Percentiles rank a stretch among this genome's conserved stretches.
Evolutionary conservation across 2,797 vertebrate genomes (phyloP).

Genomic region (Aeoliscus strigatus): DNA sequence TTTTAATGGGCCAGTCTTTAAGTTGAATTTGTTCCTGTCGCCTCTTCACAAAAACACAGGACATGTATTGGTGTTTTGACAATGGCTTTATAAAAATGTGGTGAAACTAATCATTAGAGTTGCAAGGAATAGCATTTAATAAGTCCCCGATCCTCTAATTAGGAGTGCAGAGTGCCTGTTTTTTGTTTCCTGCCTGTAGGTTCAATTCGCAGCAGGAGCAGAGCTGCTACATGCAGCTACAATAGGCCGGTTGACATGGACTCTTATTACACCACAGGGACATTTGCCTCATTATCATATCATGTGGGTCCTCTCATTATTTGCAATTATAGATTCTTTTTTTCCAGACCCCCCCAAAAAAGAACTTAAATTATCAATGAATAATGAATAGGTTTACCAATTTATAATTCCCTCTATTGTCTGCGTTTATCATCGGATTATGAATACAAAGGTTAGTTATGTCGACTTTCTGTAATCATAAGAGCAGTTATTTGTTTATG

Average conservation of each 20-base stretch:
- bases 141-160: conserved; percentile 65
- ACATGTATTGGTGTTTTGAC: conserved; percentile 19
- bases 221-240: conserved; percentile 44
- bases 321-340: conserved; percentile 60
- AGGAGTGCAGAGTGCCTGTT: conserved; percentile 41
- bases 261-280: conserved; percentile 56
- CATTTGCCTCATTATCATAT: conserved; percentile 62
- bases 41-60: background rate
- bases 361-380: conserved; percentile 57
- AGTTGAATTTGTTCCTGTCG: too few relatives aligned
- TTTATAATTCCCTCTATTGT: conserved; percentile 65
- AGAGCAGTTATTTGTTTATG: conserved; percentile 58
- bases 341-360: conserved; percentile 44
- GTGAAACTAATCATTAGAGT: conserved; percentile 62
- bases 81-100: conserved; percentile 53
- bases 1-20: too few relatives aligned
- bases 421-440: conserved; percentile 69
- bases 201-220: conserved; percentile 57
- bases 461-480: conserved; percentile 61
- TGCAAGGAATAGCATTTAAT: conserved; percentile 66
- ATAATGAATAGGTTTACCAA: conserved; percentile 47
- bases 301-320: conserved; percentile 54
- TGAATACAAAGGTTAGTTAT: conserved; percentile 64
- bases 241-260: conserved; percentile 50
- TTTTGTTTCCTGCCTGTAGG: conserved; percentile 56